Percentiles rank a stretch among this genome's conserved stretches.
phyloP scores from a whole-genome alignment of 2,797 vertebrate species.

The Lepilemur ruficaudatus region DNA sequence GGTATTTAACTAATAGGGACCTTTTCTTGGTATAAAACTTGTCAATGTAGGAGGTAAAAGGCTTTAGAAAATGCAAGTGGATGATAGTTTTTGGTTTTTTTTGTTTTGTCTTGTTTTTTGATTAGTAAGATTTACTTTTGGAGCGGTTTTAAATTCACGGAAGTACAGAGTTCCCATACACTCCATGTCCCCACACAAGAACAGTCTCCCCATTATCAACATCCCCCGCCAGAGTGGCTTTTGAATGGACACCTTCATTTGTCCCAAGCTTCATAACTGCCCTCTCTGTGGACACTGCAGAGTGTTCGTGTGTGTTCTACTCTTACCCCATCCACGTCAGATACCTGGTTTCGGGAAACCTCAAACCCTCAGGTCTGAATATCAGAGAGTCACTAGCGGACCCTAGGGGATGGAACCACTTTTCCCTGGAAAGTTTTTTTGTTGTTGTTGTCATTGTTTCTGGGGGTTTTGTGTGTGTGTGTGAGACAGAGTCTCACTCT shows the following conservation, averaged over 20 bases:
- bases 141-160: background rate
- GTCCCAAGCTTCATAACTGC: background rate
- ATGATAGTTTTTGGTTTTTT: background rate
- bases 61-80: conserved; percentile 40
- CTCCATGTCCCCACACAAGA: background rate
- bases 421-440: background rate
- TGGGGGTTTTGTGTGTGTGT: no score
- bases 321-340: background rate
- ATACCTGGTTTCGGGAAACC: background rate
- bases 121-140: background rate
- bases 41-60: background rate
- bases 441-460: background rate
- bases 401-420: background rate
- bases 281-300: background rate
- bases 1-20: background rate
- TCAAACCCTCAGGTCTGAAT: background rate
- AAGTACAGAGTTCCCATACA: background rate
- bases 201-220: background rate
- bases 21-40: background rate
- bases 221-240: background rate
- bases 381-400: background rate
- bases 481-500: no score
- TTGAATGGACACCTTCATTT: background rate
- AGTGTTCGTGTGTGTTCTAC: background rate
- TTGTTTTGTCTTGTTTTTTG: background rate